These are phyloP conservation scores for Gambelia wislizenii DNA, from an alignment of 2,797 vertebrate genomes.

Conservation along the genomic window DNA sequence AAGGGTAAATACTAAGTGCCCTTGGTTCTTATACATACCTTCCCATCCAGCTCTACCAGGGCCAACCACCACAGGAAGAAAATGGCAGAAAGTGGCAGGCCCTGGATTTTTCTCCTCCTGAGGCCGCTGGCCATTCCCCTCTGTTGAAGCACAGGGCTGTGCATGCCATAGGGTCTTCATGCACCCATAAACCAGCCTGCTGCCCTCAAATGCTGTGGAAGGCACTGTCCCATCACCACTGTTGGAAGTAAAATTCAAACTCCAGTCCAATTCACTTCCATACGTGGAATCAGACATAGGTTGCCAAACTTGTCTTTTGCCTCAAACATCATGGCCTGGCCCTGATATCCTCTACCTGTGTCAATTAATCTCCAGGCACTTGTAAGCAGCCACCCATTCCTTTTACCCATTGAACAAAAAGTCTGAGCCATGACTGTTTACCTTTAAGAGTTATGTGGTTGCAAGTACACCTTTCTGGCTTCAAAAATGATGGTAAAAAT, in stretches of 20 bases:
- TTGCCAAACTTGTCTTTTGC: not conserved
- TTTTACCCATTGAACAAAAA: not conserved
- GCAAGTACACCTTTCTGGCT: slow-evolving; percentile 11
- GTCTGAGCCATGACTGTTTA: not conserved
- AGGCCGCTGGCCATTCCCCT: not conserved
- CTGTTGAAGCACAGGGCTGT: not conserved
- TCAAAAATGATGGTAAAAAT: not conserved
- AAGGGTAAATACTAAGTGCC: too few species aligned
- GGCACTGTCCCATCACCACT: not conserved
- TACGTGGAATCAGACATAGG: not conserved
- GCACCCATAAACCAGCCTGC: not conserved
- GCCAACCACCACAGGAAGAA: too few species aligned
- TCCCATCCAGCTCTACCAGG: not conserved
- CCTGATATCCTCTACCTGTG: not conserved
- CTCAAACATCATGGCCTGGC: not conserved
- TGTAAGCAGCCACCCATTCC: not conserved
- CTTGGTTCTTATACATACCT: too few species aligned
- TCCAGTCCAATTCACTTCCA: not conserved
- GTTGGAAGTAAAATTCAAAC: not conserved
- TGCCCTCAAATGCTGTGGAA: not conserved
- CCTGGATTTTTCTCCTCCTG: not conserved
- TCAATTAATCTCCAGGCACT: not conserved
- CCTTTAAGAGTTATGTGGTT: not conserved
- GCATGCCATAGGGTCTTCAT: not conserved
- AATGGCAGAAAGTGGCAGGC: not conserved